A percentile compares a stretch with the other conserved stretches of the same genome.
Evolutionary conservation across 2,888 invertebrate species (phyloP).

Genomic region (Calephelis perditalis): DNA sequence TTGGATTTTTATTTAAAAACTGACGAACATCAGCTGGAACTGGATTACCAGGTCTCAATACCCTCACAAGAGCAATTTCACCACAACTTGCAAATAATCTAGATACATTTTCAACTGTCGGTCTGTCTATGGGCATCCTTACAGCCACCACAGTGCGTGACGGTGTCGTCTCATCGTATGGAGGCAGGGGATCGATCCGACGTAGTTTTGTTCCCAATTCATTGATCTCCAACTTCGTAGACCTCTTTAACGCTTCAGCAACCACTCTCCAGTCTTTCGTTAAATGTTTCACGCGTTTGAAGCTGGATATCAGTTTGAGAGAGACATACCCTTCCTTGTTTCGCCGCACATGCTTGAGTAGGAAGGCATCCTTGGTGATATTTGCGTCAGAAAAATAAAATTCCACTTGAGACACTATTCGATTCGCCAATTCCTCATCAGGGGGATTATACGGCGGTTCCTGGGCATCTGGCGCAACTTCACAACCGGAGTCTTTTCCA

Average conservation of each 20-base stretch:
- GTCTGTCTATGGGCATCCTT: slow-evolving; percentile 89
- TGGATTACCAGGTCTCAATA: slow-evolving; percentile 92
- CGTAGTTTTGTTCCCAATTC: slow-evolving; percentile 93
- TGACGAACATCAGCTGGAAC: slow-evolving; percentile 94
- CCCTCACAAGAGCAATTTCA: slow-evolving; percentile 92
- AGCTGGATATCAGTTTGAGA: slow-evolving; percentile 95
- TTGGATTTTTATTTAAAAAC: slow-evolving; percentile 93
- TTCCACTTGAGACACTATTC: slow-evolving; percentile 93
- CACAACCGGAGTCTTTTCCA: slow-evolving; percentile 83
- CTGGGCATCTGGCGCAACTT: slow-evolving; percentile 76
- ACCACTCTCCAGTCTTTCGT: slow-evolving; percentile 97
- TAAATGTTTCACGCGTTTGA: slow-evolving; percentile 95
- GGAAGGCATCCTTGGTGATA: slow-evolving; percentile 96
- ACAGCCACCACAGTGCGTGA: slow-evolving; percentile 94
- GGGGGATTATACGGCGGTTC: slow-evolving; percentile 83
- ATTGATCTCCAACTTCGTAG: slow-evolving; percentile 91
- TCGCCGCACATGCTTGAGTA: slow-evolving; percentile 94
- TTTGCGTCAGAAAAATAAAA: slow-evolving; percentile 97
- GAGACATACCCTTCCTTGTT: slow-evolving; percentile 98
- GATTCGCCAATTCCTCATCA: slow-evolving; percentile 85
- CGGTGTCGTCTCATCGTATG: slow-evolving; percentile 94
- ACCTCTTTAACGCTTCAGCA: slow-evolving; percentile 88
- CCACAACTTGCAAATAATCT: slow-evolving; percentile 93
- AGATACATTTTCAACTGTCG: slow-evolving; percentile 94
- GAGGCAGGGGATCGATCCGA: slow-evolving; percentile 89